Percentiles rank a stretch among this genome's conserved stretches.
These are phyloP conservation scores for Oceanodroma tethys DNA, from an alignment of 2,113 vertebrate genomes.

Conservation along the genomic window DNA sequence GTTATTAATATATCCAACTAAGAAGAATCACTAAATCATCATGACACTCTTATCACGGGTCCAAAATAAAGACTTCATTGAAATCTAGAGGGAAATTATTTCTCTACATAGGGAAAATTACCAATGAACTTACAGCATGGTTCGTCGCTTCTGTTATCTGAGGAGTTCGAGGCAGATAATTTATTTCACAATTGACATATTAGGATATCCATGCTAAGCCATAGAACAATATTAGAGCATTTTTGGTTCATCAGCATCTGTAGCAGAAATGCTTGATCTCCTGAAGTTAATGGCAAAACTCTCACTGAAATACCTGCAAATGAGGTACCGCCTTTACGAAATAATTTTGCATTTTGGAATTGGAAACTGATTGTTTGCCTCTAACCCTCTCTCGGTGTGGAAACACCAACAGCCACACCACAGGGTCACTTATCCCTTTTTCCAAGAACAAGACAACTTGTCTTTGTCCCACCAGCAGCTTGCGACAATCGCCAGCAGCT, in stretches of 20 bases:
- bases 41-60: background rate
- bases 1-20: background rate
- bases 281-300: background rate
- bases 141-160: background rate
- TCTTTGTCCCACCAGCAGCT: background rate
- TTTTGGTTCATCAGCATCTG: background rate
- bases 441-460: background rate
- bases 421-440: background rate
- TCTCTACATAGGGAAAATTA: background rate
- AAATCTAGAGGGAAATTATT: slow-evolving; percentile 1
- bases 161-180: background rate
- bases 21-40: background rate
- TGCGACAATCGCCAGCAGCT: background rate
- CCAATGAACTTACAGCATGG: background rate
- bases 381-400: background rate
- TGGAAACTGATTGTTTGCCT: background rate
- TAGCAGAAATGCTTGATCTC: background rate
- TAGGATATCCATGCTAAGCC: background rate
- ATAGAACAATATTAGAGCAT: background rate
- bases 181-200: background rate
- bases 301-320: background rate
- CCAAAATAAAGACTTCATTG: background rate
- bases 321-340: background rate
- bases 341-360: background rate
- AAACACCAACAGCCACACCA: accelerated